Percentiles rank a stretch among this genome's conserved stretches.
These are phyloP conservation scores for Halocynthia roretzi DNA, from an alignment of 23 tunicate species.

Conservation along the genomic window DNA sequence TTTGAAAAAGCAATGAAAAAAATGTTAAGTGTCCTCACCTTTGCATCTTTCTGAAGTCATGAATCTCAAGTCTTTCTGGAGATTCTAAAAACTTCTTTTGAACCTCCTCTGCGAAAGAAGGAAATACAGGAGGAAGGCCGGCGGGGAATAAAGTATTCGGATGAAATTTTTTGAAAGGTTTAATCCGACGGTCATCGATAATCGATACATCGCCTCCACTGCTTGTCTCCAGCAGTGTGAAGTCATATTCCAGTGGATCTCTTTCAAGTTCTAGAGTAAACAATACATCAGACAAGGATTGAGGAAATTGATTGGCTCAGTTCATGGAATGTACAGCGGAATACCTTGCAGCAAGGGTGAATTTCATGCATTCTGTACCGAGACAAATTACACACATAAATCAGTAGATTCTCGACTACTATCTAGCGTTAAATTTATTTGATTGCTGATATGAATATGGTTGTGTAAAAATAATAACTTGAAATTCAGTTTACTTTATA, in stretches of 20 bases:
- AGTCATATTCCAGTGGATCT: conserved; percentile 4
- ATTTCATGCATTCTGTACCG: too few relatives aligned
- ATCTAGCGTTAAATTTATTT: too few relatives aligned
- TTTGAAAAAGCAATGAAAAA: background rate
- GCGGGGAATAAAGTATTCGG: conserved; percentile 28
- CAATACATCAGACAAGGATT: too few relatives aligned
- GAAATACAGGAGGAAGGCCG: conserved; percentile 40
- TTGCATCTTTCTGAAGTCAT: conserved; percentile 24
- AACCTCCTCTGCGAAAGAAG: conserved; percentile 23
- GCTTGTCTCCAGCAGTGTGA: conserved; percentile 27
- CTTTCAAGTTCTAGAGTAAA: background rate
- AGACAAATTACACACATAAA: too few relatives aligned
- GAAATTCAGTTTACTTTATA: too few relatives aligned
- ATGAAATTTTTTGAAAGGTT: background rate
- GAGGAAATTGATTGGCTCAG: too few relatives aligned
- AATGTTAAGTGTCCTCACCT: background rate
- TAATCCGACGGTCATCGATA: conserved; percentile 1
- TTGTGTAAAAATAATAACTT: too few relatives aligned
- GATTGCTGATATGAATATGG: too few relatives aligned
- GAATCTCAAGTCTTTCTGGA: conserved; percentile 35
- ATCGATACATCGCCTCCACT: conserved; percentile 11
- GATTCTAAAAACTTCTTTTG: conserved; percentile 14
- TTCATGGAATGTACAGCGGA: too few relatives aligned
- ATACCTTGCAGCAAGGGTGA: too few relatives aligned
- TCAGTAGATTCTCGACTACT: too few relatives aligned